Conservation (phyloP, 1,140 invertebrate species). For the Anastrepha obliqua region DNA sequence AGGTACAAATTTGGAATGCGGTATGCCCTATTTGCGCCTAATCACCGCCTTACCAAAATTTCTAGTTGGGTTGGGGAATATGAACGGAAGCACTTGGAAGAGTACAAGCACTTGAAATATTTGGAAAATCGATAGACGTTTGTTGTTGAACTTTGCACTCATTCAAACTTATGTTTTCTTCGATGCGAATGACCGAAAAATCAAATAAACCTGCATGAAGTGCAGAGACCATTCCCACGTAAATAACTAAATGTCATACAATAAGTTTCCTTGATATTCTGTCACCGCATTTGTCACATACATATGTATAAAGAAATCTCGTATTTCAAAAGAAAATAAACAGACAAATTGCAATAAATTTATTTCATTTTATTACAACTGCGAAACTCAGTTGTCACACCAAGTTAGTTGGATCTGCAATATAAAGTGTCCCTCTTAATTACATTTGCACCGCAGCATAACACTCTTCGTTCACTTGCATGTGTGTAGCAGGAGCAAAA, state of each 20-base stretch:
- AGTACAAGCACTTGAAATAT: too few relatives aligned
- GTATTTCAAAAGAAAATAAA: neutral
- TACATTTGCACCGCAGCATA: conserved; percentile 40
- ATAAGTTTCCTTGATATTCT: neutral
- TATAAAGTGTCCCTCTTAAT: conserved; percentile 27
- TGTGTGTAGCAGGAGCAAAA: neutral
- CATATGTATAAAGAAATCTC: neutral
- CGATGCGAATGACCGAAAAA: conserved; percentile 18
- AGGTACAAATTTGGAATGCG: too few relatives aligned
- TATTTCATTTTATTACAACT: conserved; percentile 22
- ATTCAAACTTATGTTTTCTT: neutral
- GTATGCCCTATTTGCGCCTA: too few relatives aligned
- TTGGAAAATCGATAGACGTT: too few relatives aligned
- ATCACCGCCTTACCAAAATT: too few relatives aligned
- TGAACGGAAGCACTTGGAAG: too few relatives aligned
- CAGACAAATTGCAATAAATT: neutral
- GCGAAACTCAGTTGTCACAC: neutral
- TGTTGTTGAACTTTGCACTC: neutral
- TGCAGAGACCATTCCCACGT: neutral
- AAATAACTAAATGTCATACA: neutral
- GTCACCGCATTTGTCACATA: neutral
- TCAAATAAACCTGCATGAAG: conserved; percentile 13
- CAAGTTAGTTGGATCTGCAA: neutral
- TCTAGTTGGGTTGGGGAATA: too few relatives aligned
- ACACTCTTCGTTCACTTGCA: neutral